Evolutionary conservation across 2,113 vertebrate species (phyloP), one percentile per base, ranked within the genome.

Genomic region (Cyanoderma ruficeps): DNA sequence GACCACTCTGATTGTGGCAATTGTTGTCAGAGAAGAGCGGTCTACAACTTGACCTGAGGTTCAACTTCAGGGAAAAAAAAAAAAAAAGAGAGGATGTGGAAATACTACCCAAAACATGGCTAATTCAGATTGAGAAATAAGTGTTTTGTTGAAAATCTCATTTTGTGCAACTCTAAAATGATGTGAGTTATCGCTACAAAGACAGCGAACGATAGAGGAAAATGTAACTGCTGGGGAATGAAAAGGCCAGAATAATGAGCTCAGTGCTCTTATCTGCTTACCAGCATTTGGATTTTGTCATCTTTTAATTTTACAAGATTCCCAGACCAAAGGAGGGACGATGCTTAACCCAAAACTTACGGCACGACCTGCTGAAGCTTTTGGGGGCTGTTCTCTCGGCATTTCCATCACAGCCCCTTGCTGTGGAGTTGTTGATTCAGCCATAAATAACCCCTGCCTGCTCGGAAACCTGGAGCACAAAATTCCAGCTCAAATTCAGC

Each of bases 231-330:
- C 63, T 80, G 50, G 37, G 69, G 94, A 88, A 83, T 76, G 82
- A 70, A 93, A 86, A 53, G 64, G 35, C 13, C 27, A 56, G 67
- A 25, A 27, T 60, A 67, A 94, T 61, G 71, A 88, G 76, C 71
- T 81, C 71, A 8, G 24, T 2, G 75, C 71, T 55, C 59, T 90
- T 90, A 81, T 68, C 85, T 74, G 76, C 92, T 88, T 64, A 52
- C 2, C 7, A 93, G 71, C 47, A 47, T 83, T 81, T 87, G 56
- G 39, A 49, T 89, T 83, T 41, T 71, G 85, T 91, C 47, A 9
- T 25, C n/a, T 77, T 93, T 83, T 68, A 41, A 86, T 94, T 88
- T 83, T 78, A 90, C 83, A 92, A 75, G 90, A 39, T 59, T 75
- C n/a, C 52, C 60, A 63, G 41, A 68, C 47, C 2, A 3, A 72